Conservation (phyloP, 2,797 vertebrate species). For the Crenichthys baileyi region DNA sequence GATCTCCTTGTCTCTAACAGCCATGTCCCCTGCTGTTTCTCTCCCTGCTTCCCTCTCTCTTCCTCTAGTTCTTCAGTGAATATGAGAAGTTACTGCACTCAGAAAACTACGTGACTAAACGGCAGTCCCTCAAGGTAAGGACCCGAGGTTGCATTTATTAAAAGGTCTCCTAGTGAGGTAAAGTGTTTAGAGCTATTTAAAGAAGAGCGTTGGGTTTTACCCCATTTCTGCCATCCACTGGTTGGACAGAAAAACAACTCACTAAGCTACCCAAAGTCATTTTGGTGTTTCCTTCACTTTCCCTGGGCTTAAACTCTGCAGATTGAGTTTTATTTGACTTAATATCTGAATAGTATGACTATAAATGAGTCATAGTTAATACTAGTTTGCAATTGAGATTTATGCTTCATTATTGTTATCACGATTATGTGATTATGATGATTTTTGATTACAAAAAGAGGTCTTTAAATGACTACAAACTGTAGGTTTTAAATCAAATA, state of each 20-base stretch:
- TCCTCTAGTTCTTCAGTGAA: constrained; percentile 92
- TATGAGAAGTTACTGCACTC: constrained; percentile 98
- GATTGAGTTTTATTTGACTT: background rate
- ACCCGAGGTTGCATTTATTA: constrained; percentile 16
- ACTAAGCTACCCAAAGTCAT: background rate
- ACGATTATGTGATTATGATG: background rate
- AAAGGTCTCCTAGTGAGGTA: constrained; percentile 20
- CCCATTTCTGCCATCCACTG: constrained; percentile 59
- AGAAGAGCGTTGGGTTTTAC: constrained; percentile 54
- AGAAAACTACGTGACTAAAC: constrained; percentile 98
- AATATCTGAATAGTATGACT: background rate
- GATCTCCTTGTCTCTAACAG: background rate
- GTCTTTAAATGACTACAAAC: background rate
- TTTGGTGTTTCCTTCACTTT: constrained; percentile 5
- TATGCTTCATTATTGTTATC: background rate
- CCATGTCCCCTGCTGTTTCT: background rate
- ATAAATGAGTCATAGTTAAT: background rate
- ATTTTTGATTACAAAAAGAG: background rate
- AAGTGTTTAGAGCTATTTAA: constrained; percentile 53
- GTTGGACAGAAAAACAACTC: background rate
- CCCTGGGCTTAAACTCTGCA: background rate
- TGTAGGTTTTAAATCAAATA: background rate
- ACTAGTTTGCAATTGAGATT: background rate
- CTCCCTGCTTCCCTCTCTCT: constrained; percentile 10
- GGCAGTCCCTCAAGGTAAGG: constrained; percentile 96